Evolutionary conservation across 1,140 invertebrate species (phyloP).

Genomic region (Zaprionus lachaisei): DNA sequence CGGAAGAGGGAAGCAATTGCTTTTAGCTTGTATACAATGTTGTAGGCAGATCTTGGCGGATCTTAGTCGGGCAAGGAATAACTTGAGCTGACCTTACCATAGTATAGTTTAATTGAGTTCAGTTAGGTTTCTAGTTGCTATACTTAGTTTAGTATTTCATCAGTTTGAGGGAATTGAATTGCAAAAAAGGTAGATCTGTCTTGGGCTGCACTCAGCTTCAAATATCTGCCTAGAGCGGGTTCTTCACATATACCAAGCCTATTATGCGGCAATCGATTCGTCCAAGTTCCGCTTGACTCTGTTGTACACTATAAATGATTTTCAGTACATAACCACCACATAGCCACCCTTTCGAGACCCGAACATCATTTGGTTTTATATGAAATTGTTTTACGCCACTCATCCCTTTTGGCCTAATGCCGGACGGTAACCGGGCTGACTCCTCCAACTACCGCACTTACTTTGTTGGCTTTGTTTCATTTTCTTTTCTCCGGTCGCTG

Average conservation of each 20-base stretch:
- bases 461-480: slow-evolving; percentile 51
- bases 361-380: slow-evolving; percentile 65
- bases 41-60: neutral
- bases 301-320: slow-evolving; percentile 35
- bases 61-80: neutral
- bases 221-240: neutral
- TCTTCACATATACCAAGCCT: slow-evolving; percentile 1
- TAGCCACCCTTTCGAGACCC: slow-evolving; percentile 31
- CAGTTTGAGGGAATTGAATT: neutral
- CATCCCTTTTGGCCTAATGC: slow-evolving; percentile 17
- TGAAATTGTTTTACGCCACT: slow-evolving; percentile 63
- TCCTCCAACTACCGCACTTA: slow-evolving; percentile 51
- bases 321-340: slow-evolving; percentile 19
- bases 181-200: neutral
- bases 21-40: neutral
- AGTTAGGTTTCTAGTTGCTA: neutral
- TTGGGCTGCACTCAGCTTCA: neutral
- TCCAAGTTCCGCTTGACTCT: neutral
- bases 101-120: neutral
- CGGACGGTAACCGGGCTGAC: slow-evolving; percentile 2
- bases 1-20: neutral
- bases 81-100: no score
- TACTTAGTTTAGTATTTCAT: neutral
- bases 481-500: slow-evolving; percentile 21
- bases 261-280: neutral